phyloP scores from a whole-genome alignment of 2,888 invertebrate species.

The Bursaphelenchus okinawaensis region DNA sequence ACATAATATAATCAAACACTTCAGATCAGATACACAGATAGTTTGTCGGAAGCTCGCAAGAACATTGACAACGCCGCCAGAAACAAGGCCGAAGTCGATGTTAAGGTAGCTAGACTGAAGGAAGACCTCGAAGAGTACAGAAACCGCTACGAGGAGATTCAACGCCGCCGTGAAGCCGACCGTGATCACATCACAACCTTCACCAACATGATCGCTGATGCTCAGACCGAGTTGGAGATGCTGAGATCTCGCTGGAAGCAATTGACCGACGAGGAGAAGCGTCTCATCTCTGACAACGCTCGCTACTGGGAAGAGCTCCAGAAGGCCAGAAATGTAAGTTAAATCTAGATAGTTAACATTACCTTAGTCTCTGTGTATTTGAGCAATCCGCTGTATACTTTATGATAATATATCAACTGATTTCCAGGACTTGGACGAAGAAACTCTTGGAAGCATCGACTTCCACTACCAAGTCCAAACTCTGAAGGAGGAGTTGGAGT shows the following conservation, averaged over 20 bases:
- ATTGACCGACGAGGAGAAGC: constrained; percentile 55
- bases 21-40: constrained; percentile 60
- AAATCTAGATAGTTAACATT: no score
- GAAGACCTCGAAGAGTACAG: constrained; percentile 60
- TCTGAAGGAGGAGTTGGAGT: constrained; percentile 58
- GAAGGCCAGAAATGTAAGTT: constrained; percentile 49
- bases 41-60: constrained; percentile 61
- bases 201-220: constrained; percentile 55
- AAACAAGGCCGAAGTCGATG: constrained; percentile 61
- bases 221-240: constrained; percentile 57
- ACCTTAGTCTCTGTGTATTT: neutral
- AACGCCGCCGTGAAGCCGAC: constrained; percentile 50
- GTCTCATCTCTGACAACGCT: constrained; percentile 52
- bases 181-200: constrained; percentile 54
- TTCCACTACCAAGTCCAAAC: constrained; percentile 59
- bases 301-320: constrained; percentile 56
- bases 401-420: neutral
- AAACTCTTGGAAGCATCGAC: constrained; percentile 59
- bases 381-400: neutral
- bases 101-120: constrained; percentile 59
- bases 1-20: constrained; percentile 11
- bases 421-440: constrained; percentile 58
- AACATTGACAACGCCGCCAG: constrained; percentile 62
- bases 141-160: constrained; percentile 51
- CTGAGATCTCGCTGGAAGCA: constrained; percentile 56